A percentile compares a stretch with the other conserved stretches of the same genome.
Evolutionary conservation across 2,113 vertebrate species (phyloP).

Genomic region (Myotis yumanensis): DNA sequence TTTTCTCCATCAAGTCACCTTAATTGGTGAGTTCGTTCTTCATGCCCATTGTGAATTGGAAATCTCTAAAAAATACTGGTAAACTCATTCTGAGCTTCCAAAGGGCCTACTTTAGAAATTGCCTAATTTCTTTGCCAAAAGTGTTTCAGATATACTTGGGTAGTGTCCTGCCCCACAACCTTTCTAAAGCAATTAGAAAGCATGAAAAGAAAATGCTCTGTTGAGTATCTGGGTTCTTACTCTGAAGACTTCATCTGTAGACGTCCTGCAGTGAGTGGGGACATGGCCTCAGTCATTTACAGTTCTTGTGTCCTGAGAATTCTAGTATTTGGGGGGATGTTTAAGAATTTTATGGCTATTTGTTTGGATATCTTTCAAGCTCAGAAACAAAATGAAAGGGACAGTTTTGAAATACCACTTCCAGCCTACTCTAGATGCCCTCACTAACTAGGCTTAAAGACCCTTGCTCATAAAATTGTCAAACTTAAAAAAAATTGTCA

Average conservation of each 20-base stretch:
- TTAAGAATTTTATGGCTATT: neutral
- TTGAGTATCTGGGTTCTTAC: neutral
- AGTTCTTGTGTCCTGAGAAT: neutral
- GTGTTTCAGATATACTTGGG: neutral
- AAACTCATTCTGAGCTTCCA: neutral
- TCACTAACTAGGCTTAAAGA: conserved; percentile 13
- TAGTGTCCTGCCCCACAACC: neutral
- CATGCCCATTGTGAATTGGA: neutral
- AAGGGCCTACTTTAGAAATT: neutral
- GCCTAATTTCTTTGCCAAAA: neutral
- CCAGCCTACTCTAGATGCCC: neutral
- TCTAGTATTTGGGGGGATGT: neutral
- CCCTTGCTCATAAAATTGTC: conserved; percentile 21
- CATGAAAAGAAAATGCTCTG: neutral
- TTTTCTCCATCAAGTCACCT: neutral
- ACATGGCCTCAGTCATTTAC: neutral
- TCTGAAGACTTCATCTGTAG: neutral
- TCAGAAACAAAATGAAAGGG: conserved; percentile 39
- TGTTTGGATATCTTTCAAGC: conserved; percentile 19
- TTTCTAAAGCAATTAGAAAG: neutral
- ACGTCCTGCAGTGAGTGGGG: neutral
- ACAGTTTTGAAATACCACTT: conserved; percentile 34
- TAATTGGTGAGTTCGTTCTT: neutral
- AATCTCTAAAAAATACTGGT: neutral
- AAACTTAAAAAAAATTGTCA: neutral